Base-by-base conservation (phyloP, 2,113 vertebrate genomes). In the Dicerorhinus sumatrensis region DNA sequence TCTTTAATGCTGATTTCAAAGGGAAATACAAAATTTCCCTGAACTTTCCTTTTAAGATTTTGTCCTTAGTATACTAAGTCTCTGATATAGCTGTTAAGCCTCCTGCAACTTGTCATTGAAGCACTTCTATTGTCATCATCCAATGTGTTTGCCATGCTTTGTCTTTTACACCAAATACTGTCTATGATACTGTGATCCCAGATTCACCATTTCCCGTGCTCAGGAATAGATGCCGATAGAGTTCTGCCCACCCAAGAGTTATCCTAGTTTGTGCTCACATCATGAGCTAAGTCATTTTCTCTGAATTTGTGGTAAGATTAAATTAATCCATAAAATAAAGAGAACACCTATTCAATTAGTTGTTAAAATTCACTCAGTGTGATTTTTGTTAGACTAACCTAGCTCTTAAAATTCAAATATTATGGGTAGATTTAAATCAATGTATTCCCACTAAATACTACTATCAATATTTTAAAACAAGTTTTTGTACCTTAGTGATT, bases 91-190 rank as follows among this genome's bases (percentile, higher is more conserved):
- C 5, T 46, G 23, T 9, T 33, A 29, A 16, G 5, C 25, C 20
- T n/a, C 58, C 0, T 21, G 6, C 6, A 93, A 6, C 48, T 33
- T 2, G 21, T 29, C 60, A 0, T 1, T 0, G 17, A 17, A 8
- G 10, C n/a, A 0, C 23, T 25, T 4, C 27, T 27, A 4, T 0
- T 17, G 17, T 39, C 12, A 0, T 6, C 4, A 17, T 14, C 60
- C 23, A 2, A 5, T 20, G 46, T 29, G 8, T 48, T 48, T 46
- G 21, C 29, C 18, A 31, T 7, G 6, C 25, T 67, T 62, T 25
- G 31, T 23, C 69, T 48, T 23, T n/a, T 36, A 4, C 2, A 33
- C 16, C 48, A 77, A 23, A 25, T 9, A 18, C 8, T 10, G 2
- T 58, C 85, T 29, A 17, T 6, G 51, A 42, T 6, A 21, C 46